Evolutionary conservation across 2,888 invertebrate genomes (phyloP).

Genomic region (Eucriotettix oculatus): DNA sequence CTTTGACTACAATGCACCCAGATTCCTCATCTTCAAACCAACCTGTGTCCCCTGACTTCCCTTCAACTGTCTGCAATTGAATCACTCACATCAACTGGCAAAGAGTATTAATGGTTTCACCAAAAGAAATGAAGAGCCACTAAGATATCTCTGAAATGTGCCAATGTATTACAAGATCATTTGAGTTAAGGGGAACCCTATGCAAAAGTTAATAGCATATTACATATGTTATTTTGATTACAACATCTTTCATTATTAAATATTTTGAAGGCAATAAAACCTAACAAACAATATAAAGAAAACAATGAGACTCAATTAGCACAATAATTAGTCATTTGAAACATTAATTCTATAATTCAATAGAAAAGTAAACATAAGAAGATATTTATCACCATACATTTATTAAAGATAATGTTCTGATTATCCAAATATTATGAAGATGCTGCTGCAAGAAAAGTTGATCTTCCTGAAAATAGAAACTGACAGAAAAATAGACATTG

Average conservation of each 20-base stretch:
- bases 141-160: neutral
- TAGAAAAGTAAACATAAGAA: too few species aligned
- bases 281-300: neutral
- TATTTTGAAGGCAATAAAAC: too few species aligned
- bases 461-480: too few species aligned
- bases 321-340: neutral
- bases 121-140: neutral
- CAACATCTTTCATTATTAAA: too few species aligned
- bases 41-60: slow-evolving; percentile 28
- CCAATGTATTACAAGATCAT: neutral
- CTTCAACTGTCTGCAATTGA: slow-evolving; percentile 10
- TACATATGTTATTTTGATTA: too few species aligned
- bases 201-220: neutral
- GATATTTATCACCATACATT: too few species aligned
- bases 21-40: slow-evolving; percentile 39
- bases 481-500: too few species aligned
- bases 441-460: too few species aligned
- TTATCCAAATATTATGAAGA: too few species aligned
- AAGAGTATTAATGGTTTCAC: neutral
- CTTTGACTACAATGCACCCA: slow-evolving; percentile 39
- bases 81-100: slow-evolving; percentile 6
- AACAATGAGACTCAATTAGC: neutral
- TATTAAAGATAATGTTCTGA: too few species aligned
- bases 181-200: neutral
- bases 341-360: neutral